phyloP scores from a whole-genome alignment of 2,113 vertebrate species.

The Nerophis ophidion region DNA sequence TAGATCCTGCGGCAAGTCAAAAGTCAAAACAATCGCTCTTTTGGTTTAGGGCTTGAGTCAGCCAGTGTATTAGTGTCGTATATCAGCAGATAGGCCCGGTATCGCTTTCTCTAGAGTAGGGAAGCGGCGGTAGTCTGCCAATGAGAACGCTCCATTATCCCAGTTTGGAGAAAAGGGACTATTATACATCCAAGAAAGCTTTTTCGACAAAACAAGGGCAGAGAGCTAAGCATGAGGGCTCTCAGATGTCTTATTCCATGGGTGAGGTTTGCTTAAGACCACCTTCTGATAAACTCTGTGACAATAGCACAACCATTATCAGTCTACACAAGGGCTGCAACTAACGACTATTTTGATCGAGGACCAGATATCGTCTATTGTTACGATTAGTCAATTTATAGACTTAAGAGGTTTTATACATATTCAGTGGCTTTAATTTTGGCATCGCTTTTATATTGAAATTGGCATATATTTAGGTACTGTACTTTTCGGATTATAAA shows the following conservation, averaged over 20 bases:
- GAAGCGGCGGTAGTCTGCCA: constrained; percentile 70
- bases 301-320: constrained; percentile 51
- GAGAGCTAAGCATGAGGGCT: constrained; percentile 60
- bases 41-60: constrained; percentile 80
- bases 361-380: no score
- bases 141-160: constrained; percentile 71
- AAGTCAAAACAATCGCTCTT: constrained; percentile 90
- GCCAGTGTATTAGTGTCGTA: constrained; percentile 87
- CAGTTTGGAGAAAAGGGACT: constrained; percentile 70
- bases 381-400: no score
- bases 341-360: no score
- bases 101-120: constrained; percentile 77
- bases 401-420: no score
- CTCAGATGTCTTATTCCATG: constrained; percentile 61
- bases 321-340: constrained; percentile 10
- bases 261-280: constrained; percentile 57
- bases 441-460: no score
- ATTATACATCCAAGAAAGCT: constrained; percentile 67
- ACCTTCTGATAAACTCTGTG: constrained; percentile 55
- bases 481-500: no score
- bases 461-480: no score
- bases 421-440: no score
- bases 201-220: constrained; percentile 62
- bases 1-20: constrained; percentile 87
- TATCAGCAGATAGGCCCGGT: constrained; percentile 77